Conservation (phyloP, 2,797 vertebrate species). For the Eleutherodactylus coqui region DNA sequence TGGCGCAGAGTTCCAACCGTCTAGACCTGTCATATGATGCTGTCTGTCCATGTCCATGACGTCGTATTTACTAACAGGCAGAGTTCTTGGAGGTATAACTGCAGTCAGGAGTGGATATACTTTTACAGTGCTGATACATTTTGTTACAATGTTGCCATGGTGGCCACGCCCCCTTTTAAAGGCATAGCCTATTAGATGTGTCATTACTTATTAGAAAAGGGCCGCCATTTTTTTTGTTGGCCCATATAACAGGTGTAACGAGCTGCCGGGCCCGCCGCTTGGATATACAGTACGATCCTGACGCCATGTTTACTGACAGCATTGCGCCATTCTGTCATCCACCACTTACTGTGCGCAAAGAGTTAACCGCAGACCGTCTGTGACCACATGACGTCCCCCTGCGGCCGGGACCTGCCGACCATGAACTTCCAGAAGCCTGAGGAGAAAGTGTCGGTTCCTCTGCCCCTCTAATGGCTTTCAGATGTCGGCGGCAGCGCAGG, state of each 20-base stretch:
- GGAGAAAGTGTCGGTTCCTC: not conserved
- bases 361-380: not conserved
- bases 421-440: not conserved
- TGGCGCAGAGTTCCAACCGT: too few species aligned
- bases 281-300: not conserved
- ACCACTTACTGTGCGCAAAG: not conserved
- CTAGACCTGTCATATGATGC: too few species aligned
- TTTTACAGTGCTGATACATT: not conserved
- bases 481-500: slow-evolving; percentile 19
- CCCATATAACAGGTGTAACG: not conserved
- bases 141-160: not conserved
- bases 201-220: too few species aligned
- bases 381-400: not conserved
- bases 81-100: too few species aligned
- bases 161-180: not conserved
- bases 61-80: too few species aligned
- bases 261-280: not conserved
- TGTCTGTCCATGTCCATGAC: too few species aligned
- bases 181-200: too few species aligned
- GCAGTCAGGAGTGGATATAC: too few species aligned
- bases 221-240: not conserved
- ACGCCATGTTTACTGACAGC: not conserved
- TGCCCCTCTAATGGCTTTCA: slow-evolving; percentile 33
- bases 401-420: not conserved
- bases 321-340: not conserved